Evolutionary conservation across 1,140 invertebrate genomes (phyloP).

Genomic region (Sarcophaga peregrina): DNA sequence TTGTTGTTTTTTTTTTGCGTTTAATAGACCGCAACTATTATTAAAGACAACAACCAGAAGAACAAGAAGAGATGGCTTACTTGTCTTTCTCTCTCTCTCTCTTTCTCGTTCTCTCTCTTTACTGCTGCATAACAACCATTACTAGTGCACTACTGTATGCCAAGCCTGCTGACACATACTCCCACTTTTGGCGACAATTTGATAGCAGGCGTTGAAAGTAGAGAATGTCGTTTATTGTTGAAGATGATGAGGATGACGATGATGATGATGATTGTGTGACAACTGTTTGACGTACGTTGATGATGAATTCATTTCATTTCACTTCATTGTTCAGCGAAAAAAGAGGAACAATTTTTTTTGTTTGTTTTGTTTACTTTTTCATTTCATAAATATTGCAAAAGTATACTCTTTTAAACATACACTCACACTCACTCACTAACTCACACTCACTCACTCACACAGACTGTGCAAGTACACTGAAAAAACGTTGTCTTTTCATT

Average conservation of each 20-base stretch:
- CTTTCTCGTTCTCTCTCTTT: background rate
- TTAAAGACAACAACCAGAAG: background rate
- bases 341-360: background rate
- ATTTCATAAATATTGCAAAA: slow-evolving; percentile 26
- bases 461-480: too few species aligned
- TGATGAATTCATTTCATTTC: slow-evolving; percentile 27
- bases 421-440: background rate
- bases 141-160: background rate
- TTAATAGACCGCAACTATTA: slow-evolving; percentile 11
- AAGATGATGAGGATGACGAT: background rate
- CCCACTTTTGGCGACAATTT: too few species aligned
- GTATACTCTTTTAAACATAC: background rate
- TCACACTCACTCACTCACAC: too few species aligned
- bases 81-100: background rate
- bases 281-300: slow-evolving; percentile 24
- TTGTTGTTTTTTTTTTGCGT: background rate
- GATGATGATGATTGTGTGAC: slow-evolving; percentile 18
- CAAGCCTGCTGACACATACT: background rate
- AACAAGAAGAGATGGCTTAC: background rate
- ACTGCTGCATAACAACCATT: background rate
- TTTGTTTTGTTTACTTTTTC: background rate
- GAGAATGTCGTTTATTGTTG: background rate
- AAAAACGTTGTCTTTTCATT: too few species aligned
- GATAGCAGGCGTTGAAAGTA: too few species aligned
- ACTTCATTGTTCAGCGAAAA: slow-evolving; percentile 21